Evolutionary conservation across 2,113 vertebrate species (phyloP), one percentile per base, ranked within the genome.

Genomic region (Puffinus mauretanicus): DNA sequence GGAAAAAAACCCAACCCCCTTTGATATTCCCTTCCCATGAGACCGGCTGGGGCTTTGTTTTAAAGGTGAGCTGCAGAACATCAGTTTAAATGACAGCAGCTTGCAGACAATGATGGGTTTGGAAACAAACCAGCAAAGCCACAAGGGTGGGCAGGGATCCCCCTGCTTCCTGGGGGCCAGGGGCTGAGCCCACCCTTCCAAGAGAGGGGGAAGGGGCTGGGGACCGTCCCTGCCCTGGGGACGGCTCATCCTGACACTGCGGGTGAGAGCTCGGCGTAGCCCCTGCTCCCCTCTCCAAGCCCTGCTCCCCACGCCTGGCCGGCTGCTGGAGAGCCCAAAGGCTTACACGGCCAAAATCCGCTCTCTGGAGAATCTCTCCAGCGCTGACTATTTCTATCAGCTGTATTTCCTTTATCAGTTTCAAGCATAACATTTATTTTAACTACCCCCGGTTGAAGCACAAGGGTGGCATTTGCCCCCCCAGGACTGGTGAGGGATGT

Each of bases 171-270:
- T 7, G 4, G 25, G n/a, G 38, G 20, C 49, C 6, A 7, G 26
- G 34, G 71, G 47, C 34, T 4, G 13, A 86, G 57, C 51, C 22
- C 61, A 32, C 26, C 86, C 27, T 73, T 46, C 44, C 58, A 15
- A 15, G 44, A 52, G 36, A 29, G 51, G 32, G 44, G 65, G 51
- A 72, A 73, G 60, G 58, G 38, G 19, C 11, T 1, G 16, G 44
- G 44, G 44, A 44, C 44, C 17, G 32, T 20, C 46, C 40, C 40
- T 54, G 30, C 54, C 61, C 22, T 3, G 71, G 46, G 40, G 14
- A 36, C 5, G 3, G 42, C 27, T 32, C 4, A 2, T 24, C 44
- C 69, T 12, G 26, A 6, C 1, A 4, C 65, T 2, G 1, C 0
- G 3, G 30, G 12, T 10, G 18, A 49, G 30, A 49, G 54, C 25